Evolutionary conservation across 1,140 invertebrate genomes (phyloP).

Genomic region (Radopholus similis): DNA sequence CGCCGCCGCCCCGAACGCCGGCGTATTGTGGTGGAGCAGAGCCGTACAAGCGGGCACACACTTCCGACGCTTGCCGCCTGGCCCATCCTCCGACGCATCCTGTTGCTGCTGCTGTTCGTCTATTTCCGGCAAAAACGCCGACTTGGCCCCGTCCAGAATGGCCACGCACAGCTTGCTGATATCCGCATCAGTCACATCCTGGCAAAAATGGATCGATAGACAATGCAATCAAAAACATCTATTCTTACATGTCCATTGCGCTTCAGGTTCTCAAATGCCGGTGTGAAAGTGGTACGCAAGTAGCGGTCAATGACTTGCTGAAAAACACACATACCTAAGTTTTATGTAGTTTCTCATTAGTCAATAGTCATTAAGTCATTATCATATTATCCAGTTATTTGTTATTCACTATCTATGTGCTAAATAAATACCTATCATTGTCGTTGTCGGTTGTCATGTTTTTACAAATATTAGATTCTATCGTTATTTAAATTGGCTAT

Average conservation of each 20-base stretch:
- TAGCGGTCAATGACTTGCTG: slow-evolving; percentile 53
- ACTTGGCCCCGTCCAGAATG: slow-evolving; percentile 54
- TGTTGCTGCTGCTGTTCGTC: not conserved
- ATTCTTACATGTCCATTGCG: slow-evolving; percentile 48
- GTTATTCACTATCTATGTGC: too few species aligned
- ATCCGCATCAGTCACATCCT: slow-evolving; percentile 39
- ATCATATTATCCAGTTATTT: not conserved
- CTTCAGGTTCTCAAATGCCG: slow-evolving; percentile 54
- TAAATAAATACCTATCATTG: too few species aligned
- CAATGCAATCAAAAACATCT: not conserved
- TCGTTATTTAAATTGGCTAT: too few species aligned
- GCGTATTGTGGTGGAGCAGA: slow-evolving; percentile 25
- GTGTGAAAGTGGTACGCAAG: slow-evolving; percentile 48
- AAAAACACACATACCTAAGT: too few species aligned
- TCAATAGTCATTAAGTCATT: too few species aligned
- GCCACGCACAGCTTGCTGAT: slow-evolving; percentile 41
- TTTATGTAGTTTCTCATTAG: too few species aligned
- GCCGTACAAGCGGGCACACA: slow-evolving; percentile 27
- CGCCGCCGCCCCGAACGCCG: not conserved
- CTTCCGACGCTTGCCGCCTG: not conserved
- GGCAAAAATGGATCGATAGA: slow-evolving; percentile 22
- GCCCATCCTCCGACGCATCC: not conserved
- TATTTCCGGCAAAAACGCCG: slow-evolving; percentile 33
- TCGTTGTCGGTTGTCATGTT: too few species aligned
- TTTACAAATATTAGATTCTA: too few species aligned